Evolutionary conservation across 2,888 invertebrate genomes (phyloP), one percentile per base, ranked within the genome.

Genomic region (Ophioninae sp.): DNA sequence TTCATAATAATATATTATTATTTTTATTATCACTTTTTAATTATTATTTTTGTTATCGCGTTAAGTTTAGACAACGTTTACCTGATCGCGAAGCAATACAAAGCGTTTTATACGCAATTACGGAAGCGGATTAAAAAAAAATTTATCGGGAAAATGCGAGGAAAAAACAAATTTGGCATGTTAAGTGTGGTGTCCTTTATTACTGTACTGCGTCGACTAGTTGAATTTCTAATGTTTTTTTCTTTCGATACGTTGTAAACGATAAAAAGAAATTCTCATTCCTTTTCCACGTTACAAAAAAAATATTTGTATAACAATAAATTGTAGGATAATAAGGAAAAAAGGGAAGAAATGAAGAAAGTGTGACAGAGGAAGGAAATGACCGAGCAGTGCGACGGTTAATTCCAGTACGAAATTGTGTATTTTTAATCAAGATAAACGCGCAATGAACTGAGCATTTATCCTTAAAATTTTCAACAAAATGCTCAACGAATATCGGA

Each of bases 21-120:
- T 59, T 59, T 20, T 22, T 22, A 22, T 22, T 22, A 59, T 59
- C 20, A 20, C 20, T 59, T 51, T 9, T 51, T 51, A 51, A 58
- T 56, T 37, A 77, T 71, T 75, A 80, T 84, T 79, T 75, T 80
- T 81, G 84, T 84, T 79, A 71, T 37, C 68, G 72, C 87, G 87
- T 87, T 91, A 91, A 88, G 86, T 87, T 90, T 91, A 91, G 88
- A 88, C 85, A 90, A 90, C 85, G 89, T 90, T 88, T 91, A 91
- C 91, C 92, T 92, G 90, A 92, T 88, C 88, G 91, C 88, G 88
- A 92, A 92, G 92, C 92, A 92, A 91, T 91, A 90, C 89, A 87
- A 87, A 89, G 87, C 88, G 88, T 89, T 88, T 86, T 87, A 87
- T 89, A 86, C 86, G 86, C 86, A 85, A 88, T 90, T 88, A 86